These are phyloP conservation scores for Ivindomyrus marchei DNA, from an alignment of 2,113 vertebrate species.

Conservation along the genomic window DNA sequence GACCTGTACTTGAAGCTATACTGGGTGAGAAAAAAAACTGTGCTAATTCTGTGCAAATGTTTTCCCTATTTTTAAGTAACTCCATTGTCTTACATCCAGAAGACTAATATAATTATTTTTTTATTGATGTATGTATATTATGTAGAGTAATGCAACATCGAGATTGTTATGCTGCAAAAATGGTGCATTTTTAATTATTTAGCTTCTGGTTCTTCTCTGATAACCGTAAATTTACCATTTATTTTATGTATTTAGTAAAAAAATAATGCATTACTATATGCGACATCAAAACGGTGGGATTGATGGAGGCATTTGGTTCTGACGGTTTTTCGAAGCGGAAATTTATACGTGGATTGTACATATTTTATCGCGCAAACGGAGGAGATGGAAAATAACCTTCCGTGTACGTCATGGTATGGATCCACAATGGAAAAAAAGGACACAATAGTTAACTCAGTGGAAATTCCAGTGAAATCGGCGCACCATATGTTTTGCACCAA, in stretches of 20 bases:
- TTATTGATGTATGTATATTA: not conserved
- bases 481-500: not conserved
- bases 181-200: not conserved
- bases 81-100: not conserved
- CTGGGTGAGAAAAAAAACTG: not conserved
- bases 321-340: not conserved
- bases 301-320: not conserved
- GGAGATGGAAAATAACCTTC: not conserved
- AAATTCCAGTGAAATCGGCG: not conserved
- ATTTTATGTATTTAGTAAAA: not conserved
- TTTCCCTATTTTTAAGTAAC: not conserved
- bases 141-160: not conserved
- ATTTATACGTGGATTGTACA: not conserved
- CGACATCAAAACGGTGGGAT: not conserved
- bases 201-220: not conserved
- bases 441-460: not conserved
- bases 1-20: not conserved
- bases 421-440: not conserved
- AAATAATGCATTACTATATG: not conserved
- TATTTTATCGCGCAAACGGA: not conserved
- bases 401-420: not conserved
- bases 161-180: not conserved
- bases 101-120: not conserved
- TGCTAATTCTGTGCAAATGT: not conserved
- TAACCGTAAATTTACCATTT: not conserved